phyloP scores from a whole-genome alignment of 2,113 vertebrate species.

The Cebus imitator region DNA sequence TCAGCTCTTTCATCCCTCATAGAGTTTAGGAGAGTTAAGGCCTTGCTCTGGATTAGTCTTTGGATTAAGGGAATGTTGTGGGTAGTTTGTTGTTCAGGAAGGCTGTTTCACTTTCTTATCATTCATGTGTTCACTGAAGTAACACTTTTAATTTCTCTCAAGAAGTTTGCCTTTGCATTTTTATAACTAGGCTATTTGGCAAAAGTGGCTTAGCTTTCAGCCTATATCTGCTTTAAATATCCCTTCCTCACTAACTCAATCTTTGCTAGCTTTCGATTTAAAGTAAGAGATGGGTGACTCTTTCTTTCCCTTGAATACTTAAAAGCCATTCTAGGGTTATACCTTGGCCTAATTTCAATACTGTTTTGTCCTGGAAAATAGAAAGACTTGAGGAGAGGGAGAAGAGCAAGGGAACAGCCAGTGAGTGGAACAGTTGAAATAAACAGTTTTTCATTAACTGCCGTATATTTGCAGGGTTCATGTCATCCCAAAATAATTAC shows the following conservation, averaged over 20 bases:
- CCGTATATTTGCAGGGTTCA: neutral
- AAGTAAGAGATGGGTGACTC: neutral
- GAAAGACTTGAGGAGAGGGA: neutral
- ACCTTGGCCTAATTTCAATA: neutral
- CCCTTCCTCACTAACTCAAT: neutral
- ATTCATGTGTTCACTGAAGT: neutral
- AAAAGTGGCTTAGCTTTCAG: neutral
- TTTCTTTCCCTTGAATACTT: neutral
- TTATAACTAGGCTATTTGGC: neutral
- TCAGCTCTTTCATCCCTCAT: neutral
- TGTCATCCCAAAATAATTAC: neutral
- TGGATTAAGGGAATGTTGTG: neutral
- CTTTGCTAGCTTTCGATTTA: neutral
- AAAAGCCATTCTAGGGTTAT: neutral
- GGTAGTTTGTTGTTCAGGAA: neutral
- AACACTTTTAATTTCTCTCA: neutral
- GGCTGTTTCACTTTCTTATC: neutral
- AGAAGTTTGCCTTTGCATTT: neutral
- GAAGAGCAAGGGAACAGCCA: neutral
- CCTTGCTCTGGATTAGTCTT: neutral
- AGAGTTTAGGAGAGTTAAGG: neutral
- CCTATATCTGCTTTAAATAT: neutral
- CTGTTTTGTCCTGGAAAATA: neutral
- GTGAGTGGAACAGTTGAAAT: neutral
- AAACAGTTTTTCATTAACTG: neutral